Percentiles rank a stretch among this genome's conserved stretches.
These are phyloP conservation scores for Drosophila cracens DNA, from an alignment of 2,888 invertebrate species.

Conservation along the genomic window DNA sequence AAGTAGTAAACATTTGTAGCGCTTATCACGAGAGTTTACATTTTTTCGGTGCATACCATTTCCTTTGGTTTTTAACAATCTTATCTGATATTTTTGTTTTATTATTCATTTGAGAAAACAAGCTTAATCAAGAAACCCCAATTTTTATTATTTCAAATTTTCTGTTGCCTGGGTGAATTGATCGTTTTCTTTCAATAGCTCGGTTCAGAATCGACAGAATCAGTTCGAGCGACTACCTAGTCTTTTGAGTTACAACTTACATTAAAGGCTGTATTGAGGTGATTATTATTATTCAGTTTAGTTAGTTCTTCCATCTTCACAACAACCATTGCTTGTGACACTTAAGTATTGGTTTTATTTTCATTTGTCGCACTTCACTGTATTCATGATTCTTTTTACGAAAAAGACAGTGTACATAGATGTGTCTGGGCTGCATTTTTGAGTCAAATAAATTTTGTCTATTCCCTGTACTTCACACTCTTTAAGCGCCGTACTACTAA, in stretches of 20 bases:
- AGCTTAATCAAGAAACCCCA: neutral
- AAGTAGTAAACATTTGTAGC: neutral
- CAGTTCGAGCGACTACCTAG: neutral
- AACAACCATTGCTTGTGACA: neutral
- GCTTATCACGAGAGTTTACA: neutral
- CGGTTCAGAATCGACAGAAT: neutral
- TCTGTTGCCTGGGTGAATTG: neutral
- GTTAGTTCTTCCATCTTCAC: neutral
- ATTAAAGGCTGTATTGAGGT: neutral
- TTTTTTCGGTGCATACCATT: neutral
- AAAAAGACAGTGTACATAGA: neutral
- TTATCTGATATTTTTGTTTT: neutral
- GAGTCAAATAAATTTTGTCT: neutral
- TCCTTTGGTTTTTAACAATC: neutral
- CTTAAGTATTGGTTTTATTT: neutral
- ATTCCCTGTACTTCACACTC: neutral
- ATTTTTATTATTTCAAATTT: neutral
- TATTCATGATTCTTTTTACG: neutral
- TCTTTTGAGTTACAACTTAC: neutral
- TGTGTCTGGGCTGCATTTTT: neutral
- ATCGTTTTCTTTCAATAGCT: neutral
- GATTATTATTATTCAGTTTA: neutral
- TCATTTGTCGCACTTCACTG: neutral
- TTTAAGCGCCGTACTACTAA: neutral
- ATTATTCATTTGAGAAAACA: neutral